These are phyloP conservation scores for Microcebus tavaratra DNA, from an alignment of 2,113 vertebrate genomes.

Conservation along the genomic window DNA sequence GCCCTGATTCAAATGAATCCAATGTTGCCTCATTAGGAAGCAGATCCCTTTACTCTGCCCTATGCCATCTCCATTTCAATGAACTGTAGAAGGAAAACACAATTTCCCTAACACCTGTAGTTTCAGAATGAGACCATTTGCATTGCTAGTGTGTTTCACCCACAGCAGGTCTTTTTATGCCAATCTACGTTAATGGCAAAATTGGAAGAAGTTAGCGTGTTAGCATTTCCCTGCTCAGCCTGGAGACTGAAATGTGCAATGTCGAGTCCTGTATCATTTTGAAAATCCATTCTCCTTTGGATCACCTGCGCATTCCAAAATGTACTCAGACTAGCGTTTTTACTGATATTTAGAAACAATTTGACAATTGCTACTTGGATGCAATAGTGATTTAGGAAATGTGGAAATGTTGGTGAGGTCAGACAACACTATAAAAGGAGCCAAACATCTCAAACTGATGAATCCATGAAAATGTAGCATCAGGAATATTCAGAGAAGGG, in stretches of 20 bases:
- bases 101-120: background rate
- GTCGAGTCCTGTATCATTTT: background rate
- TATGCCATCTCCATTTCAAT: conserved; percentile 35
- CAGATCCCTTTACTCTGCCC: conserved; percentile 25
- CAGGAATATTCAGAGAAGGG: background rate
- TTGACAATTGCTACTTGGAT: background rate
- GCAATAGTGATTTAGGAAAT: background rate
- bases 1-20: conserved; percentile 60
- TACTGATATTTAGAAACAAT: conserved; percentile 25
- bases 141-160: background rate
- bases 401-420: background rate
- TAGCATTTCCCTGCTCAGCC: background rate
- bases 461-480: background rate
- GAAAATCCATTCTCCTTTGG: conserved; percentile 5
- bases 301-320: background rate
- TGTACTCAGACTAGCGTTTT: background rate
- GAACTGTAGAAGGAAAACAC: conserved; percentile 21
- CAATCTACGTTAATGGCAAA: background rate
- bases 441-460: background rate
- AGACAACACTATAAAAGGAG: background rate
- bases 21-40: conserved; percentile 69
- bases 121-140: conserved; percentile 14
- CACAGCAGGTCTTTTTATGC: background rate
- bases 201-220: background rate
- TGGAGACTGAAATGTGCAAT: background rate